A percentile compares a stretch with the other conserved stretches of the same genome.
Conservation (phyloP, 2,888 invertebrate species). For the Campoplex nolae region DNA sequence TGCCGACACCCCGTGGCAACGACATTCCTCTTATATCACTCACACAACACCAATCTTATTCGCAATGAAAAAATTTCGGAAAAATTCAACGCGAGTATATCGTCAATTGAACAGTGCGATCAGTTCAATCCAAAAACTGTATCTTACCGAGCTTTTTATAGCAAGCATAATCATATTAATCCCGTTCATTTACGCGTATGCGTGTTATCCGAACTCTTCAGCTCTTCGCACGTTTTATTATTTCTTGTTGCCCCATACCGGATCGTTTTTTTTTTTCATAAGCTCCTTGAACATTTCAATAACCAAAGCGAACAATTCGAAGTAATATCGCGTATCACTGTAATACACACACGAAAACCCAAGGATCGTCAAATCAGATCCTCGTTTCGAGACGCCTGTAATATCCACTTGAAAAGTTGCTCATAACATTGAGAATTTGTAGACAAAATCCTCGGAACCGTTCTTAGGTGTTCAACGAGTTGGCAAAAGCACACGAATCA, state of each 20-base stretch:
- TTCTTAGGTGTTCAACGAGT: not conserved
- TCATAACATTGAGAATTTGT: not conserved
- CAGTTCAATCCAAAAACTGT: not conserved
- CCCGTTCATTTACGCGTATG: too few species aligned
- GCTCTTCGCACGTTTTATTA: not conserved
- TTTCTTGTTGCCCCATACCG: not conserved
- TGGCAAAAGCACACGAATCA: not conserved
- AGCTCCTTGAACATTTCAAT: too few species aligned
- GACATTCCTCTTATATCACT: slow-evolving; percentile 87
- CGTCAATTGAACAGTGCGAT: not conserved
- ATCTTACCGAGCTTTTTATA: not conserved
- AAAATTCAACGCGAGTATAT: not conserved
- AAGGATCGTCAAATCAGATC: not conserved
- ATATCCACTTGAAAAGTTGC: not conserved
- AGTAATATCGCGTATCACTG: not conserved
- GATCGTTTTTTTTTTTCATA: not conserved
- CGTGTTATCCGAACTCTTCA: too few species aligned
- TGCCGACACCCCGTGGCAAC: slow-evolving; percentile 93
- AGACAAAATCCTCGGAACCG: not conserved
- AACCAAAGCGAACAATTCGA: not conserved
- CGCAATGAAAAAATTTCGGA: not conserved
- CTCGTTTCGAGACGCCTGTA: too few species aligned
- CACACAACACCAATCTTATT: not conserved
- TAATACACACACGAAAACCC: not conserved
- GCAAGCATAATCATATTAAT: too few species aligned